A percentile compares a stretch with the other conserved stretches of the same genome.
phyloP scores from a whole-genome alignment of 2,113 vertebrate genomes.

The Colinus virginianus region DNA sequence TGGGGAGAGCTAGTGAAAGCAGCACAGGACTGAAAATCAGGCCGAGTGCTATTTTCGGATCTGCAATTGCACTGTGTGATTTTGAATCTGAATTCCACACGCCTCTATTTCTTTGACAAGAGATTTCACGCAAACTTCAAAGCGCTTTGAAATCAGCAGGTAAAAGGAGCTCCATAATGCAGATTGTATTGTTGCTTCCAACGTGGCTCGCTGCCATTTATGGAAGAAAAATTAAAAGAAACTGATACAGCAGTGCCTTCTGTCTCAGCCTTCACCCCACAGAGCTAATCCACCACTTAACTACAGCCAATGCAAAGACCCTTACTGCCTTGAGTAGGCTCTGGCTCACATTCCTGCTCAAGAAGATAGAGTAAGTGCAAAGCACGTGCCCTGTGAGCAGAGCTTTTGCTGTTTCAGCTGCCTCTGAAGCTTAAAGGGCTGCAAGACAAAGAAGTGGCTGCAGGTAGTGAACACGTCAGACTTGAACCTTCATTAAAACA shows the following conservation, averaged over 20 bases:
- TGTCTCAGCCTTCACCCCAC: background rate
- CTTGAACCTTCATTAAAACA: slow-evolving; percentile 35
- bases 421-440: background rate
- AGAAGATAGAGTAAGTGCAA: background rate
- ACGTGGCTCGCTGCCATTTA: background rate
- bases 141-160: background rate
- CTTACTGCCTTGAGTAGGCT: background rate
- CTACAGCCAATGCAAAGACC: background rate
- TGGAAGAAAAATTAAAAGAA: background rate
- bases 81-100: background rate
- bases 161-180: background rate
- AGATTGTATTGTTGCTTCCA: background rate
- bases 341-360: background rate
- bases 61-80: background rate
- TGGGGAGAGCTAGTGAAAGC: background rate
- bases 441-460: slow-evolving; percentile 15
- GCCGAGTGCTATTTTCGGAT: background rate
- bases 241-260: background rate
- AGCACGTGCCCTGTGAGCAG: background rate
- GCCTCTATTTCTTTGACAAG: background rate
- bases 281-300: background rate
- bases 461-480: slow-evolving; percentile 15
- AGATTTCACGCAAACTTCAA: background rate
- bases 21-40: background rate
- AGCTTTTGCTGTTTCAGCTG: background rate